Percentiles rank a stretch among this genome's conserved stretches.
Evolutionary conservation across 2,113 vertebrate genomes (phyloP).

Genomic region (Zosterops japonicus): DNA sequence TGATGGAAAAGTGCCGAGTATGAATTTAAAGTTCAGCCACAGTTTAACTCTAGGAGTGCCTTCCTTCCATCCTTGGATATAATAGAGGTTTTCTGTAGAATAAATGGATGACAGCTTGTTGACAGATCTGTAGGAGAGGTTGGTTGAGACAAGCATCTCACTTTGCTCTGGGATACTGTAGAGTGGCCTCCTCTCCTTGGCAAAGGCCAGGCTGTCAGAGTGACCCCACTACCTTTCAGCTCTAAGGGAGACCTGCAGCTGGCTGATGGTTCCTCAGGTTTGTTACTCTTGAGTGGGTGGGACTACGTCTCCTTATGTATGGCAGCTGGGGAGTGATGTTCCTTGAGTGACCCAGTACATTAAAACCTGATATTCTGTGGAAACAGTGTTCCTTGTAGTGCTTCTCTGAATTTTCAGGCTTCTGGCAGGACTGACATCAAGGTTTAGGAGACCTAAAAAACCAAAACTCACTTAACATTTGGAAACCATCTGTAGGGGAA

Average conservation of each 20-base stretch:
- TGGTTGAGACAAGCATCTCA: not conserved
- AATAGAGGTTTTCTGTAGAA: not conserved
- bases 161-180: not conserved
- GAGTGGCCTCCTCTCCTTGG: not conserved
- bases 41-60: not conserved
- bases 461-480: not conserved
- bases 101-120: not conserved
- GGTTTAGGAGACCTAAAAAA: not conserved
- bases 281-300: not conserved
- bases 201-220: not conserved
- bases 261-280: not conserved
- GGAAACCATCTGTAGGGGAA: not conserved
- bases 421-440: not conserved
- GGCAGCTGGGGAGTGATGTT: not conserved
- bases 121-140: not conserved
- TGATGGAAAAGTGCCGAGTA: not conserved
- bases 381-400: not conserved
- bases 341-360: not conserved
- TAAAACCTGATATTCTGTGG: not conserved
- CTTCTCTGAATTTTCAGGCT: not conserved
- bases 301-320: not conserved
- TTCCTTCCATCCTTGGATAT: not conserved
- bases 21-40: not conserved
- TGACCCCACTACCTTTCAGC: not conserved
- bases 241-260: not conserved